phyloP scores from a whole-genome alignment of 2,888 invertebrate genomes.

The Anoplius nigerrimus region DNA sequence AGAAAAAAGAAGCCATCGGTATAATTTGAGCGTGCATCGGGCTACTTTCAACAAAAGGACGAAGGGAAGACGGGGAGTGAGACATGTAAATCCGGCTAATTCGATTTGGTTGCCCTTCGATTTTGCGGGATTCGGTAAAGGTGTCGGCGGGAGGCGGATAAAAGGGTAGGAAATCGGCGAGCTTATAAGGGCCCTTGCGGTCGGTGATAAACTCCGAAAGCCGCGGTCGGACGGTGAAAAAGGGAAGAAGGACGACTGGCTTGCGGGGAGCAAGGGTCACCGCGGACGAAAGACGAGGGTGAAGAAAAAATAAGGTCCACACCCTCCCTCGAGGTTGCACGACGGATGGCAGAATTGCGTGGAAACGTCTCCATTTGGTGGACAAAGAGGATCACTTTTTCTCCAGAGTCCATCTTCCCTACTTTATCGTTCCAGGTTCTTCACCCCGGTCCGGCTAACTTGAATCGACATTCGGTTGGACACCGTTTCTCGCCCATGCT shows the following conservation, averaged over 20 bases:
- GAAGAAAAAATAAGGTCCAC: conserved; percentile 62
- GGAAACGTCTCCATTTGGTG: conserved; percentile 67
- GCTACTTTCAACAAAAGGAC: too few species aligned
- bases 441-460: conserved; percentile 22
- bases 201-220: conserved; percentile 51
- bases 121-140: conserved; percentile 59
- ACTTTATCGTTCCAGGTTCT: conserved; percentile 38
- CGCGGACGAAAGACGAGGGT: conserved; percentile 46
- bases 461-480: background rate
- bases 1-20: too few species aligned
- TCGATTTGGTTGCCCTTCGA: conserved; percentile 68
- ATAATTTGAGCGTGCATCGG: too few species aligned
- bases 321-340: conserved; percentile 40
- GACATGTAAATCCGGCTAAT: conserved; percentile 59
- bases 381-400: conserved; percentile 60
- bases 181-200: conserved; percentile 33
- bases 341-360: conserved; percentile 56
- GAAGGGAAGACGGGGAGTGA: too few species aligned
- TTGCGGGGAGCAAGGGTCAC: conserved; percentile 36
- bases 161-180: conserved; percentile 8
- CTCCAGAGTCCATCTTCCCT: conserved; percentile 53
- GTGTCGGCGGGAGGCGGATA: conserved; percentile 18
- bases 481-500: background rate
- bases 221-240: conserved; percentile 25
- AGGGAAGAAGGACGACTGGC: conserved; percentile 35